Conservation (phyloP, 2,888 invertebrate genomes). For the Hirudinaria manillensis region DNA sequence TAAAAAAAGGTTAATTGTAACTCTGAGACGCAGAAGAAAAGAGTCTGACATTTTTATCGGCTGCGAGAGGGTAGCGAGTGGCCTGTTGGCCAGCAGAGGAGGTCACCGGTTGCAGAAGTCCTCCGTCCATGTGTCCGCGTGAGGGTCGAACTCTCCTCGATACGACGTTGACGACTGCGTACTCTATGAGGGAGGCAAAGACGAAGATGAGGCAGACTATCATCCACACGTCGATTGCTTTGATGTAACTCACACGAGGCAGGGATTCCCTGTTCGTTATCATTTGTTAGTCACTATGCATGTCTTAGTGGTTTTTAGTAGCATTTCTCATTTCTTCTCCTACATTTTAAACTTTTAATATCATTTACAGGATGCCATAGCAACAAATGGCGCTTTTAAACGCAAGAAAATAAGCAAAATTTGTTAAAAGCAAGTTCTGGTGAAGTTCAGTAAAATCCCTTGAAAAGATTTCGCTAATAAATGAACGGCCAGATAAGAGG, state of each 20-base stretch:
- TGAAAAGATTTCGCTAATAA: slow-evolving; percentile 2
- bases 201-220: slow-evolving; percentile 13
- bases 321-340: neutral
- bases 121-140: neutral
- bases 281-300: neutral
- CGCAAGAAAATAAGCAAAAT: neutral
- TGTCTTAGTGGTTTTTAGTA: neutral
- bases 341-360: too few relatives aligned
- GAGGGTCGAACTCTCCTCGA: neutral
- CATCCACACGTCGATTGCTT: slow-evolving; percentile 23
- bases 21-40: neutral
- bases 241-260: slow-evolving; percentile 28
- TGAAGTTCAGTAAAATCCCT: neutral
- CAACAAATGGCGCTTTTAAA: neutral
- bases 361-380: too few relatives aligned
- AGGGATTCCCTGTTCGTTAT: slow-evolving; percentile 21
- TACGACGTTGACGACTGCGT: slow-evolving; percentile 18
- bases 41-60: slow-evolving; percentile 1
- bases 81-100: neutral
- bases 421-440: neutral
- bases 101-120: neutral
- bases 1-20: neutral
- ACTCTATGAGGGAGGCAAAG: slow-evolving; percentile 8
- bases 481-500: slow-evolving; percentile 9
- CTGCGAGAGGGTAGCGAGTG: neutral